Conservation (phyloP, 2,888 invertebrate species). For the Corythucha ciliata region DNA sequence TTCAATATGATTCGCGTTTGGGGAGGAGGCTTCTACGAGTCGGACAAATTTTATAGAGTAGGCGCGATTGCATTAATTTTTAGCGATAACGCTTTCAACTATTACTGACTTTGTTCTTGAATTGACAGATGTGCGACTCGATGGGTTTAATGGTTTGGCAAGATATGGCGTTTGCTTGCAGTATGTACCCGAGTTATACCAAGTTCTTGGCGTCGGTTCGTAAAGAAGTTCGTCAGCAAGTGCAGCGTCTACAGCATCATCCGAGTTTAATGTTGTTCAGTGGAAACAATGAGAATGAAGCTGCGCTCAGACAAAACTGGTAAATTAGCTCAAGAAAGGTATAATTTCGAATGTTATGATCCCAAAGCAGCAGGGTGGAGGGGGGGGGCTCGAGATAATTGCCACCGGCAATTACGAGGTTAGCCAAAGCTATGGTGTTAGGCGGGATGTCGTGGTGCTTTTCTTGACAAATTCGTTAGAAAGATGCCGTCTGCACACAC, state of each 20-base stretch:
- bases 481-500: no score
- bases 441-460: no score
- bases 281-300: constrained; percentile 97
- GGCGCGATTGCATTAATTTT: no score
- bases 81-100: no score
- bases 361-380: no score
- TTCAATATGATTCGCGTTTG: constrained; percentile 95
- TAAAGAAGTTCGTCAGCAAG: constrained; percentile 70
- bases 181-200: constrained; percentile 75
- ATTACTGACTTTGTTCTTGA: no score
- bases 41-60: constrained; percentile 72
- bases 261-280: constrained; percentile 82
- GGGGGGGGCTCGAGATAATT: no score
- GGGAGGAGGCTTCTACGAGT: constrained; percentile 97
- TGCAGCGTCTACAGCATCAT: constrained; percentile 72
- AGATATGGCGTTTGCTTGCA: constrained; percentile 94
- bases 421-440: no score
- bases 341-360: no score
- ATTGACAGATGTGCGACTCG: constrained; percentile 74
- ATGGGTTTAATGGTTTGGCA: constrained; percentile 94
- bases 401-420: no score
- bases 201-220: constrained; percentile 64
- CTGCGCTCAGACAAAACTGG: constrained; percentile 76
- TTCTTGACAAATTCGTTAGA: no score
- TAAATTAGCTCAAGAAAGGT: no score